phyloP scores from a whole-genome alignment of 2,797 vertebrate species.

The Thripadectes ignobilis region DNA sequence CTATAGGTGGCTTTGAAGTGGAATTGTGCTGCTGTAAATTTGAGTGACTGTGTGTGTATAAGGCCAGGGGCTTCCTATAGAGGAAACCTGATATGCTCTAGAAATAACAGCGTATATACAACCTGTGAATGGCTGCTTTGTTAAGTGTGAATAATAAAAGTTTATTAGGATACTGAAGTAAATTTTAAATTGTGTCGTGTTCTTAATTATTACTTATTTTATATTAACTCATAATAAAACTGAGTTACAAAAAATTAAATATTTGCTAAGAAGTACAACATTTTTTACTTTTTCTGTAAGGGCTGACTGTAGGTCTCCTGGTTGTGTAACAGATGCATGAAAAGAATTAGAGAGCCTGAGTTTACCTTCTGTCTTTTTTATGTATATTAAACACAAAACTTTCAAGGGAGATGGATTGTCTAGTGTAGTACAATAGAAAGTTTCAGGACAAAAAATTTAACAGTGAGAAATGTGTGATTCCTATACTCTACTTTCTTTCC shows the following conservation, averaged over 20 bases:
- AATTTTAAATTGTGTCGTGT: not conserved
- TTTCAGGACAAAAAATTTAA: not conserved
- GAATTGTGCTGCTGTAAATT: not conserved
- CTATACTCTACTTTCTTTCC: not conserved
- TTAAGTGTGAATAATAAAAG: not conserved
- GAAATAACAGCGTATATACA: not conserved
- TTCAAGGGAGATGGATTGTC: not conserved
- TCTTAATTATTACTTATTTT: not conserved
- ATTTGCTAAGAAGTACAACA: not conserved
- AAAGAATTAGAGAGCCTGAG: not conserved
- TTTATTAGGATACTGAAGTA: not conserved
- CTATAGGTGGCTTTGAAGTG: not conserved
- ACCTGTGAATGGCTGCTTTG: not conserved
- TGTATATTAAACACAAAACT: not conserved
- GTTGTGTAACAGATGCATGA: not conserved
- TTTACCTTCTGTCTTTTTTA: not conserved
- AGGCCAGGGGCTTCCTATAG: not conserved
- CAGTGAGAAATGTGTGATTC: not conserved
- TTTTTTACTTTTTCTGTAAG: not conserved
- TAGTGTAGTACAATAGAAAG: not conserved
- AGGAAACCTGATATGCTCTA: not conserved
- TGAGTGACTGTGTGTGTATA: accelerated
- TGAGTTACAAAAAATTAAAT: not conserved
- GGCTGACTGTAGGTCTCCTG: not conserved
- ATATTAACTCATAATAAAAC: not conserved